Percentiles rank a stretch among this genome's conserved stretches.
Conservation (phyloP, 53 echinoderm and acorn worm genomes). For the Mesocentrotus franciscanus region DNA sequence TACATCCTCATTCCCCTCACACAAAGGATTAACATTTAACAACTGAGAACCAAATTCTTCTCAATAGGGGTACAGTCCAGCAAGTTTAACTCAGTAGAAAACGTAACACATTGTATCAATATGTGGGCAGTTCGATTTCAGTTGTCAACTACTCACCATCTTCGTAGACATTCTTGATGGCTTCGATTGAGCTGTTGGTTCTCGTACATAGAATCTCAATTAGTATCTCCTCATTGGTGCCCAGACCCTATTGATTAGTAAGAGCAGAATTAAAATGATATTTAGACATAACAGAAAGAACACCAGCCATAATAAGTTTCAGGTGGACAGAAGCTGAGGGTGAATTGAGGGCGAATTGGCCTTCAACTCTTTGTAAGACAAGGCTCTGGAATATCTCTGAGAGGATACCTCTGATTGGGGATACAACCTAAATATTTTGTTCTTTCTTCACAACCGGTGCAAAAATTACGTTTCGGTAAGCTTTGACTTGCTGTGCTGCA, state of each 20-base stretch:
- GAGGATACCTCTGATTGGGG: neutral
- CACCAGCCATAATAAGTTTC: neutral
- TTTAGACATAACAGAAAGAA: neutral
- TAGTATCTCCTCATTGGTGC: slow-evolving; percentile 93
- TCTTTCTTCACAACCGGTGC: too few relatives aligned
- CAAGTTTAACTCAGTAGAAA: too few relatives aligned
- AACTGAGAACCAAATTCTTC: too few relatives aligned
- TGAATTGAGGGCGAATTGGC: neutral
- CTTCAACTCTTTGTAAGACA: neutral
- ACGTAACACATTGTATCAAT: too few relatives aligned
- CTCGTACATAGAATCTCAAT: slow-evolving; percentile 98
- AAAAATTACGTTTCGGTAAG: too few relatives aligned
- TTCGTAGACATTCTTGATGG: slow-evolving; percentile 94
- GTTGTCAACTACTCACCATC: slow-evolving; percentile 72
- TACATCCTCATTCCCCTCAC: too few relatives aligned
- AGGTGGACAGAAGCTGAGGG: neutral
- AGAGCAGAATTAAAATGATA: slow-evolving; percentile 7
- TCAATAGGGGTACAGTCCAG: too few relatives aligned
- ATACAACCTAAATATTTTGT: too few relatives aligned
- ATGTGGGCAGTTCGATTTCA: too few relatives aligned
- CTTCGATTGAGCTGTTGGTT: slow-evolving; percentile 91
- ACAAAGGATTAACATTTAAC: too few relatives aligned
- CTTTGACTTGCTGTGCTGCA: too few relatives aligned
- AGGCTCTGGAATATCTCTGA: neutral
- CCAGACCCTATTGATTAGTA: slow-evolving; percentile 93